Percentiles rank a stretch among this genome's conserved stretches.
Evolutionary conservation across 1,140 invertebrate genomes (phyloP).

Genomic region (Drosophila serrata): DNA sequence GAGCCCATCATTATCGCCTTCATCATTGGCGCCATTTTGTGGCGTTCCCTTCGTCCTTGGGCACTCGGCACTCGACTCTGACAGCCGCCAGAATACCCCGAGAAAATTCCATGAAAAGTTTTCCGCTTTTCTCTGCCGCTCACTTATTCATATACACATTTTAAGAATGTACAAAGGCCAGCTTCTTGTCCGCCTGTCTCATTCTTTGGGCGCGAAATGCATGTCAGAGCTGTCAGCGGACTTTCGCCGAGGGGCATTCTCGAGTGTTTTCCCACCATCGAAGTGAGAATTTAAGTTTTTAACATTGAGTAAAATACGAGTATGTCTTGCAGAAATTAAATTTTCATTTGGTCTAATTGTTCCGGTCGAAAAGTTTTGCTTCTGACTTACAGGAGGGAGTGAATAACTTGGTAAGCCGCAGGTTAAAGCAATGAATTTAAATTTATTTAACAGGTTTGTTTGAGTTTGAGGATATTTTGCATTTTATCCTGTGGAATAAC

Average conservation of each 20-base stretch:
- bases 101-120: conserved; percentile 42
- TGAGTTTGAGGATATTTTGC: neutral
- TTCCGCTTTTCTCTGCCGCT: conserved; percentile 21
- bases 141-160: conserved; percentile 49
- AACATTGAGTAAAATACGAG: conserved; percentile 31
- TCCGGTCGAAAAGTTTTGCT: conserved; percentile 9
- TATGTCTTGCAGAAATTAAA: conserved; percentile 22
- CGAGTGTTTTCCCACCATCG: conserved; percentile 15
- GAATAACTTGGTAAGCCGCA: neutral
- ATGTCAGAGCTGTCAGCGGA: conserved; percentile 37
- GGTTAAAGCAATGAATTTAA: neutral
- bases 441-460: neutral
- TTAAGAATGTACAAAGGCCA: conserved; percentile 53
- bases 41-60: conserved; percentile 26
- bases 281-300: conserved; percentile 31
- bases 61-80: conserved; percentile 26
- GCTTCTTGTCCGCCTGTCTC: conserved; percentile 27
- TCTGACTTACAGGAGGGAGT: neutral
- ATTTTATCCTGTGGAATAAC: neutral
- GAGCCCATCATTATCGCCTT: conserved; percentile 34
- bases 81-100: conserved; percentile 26
- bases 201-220: conserved; percentile 48
- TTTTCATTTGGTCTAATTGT: conserved; percentile 41
- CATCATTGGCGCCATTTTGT: conserved; percentile 61
- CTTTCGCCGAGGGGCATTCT: conserved; percentile 4